Percentiles rank a stretch among this genome's conserved stretches.
These are phyloP conservation scores for Cantharis rustica DNA, from an alignment of 2,888 invertebrate species.

Conservation along the genomic window DNA sequence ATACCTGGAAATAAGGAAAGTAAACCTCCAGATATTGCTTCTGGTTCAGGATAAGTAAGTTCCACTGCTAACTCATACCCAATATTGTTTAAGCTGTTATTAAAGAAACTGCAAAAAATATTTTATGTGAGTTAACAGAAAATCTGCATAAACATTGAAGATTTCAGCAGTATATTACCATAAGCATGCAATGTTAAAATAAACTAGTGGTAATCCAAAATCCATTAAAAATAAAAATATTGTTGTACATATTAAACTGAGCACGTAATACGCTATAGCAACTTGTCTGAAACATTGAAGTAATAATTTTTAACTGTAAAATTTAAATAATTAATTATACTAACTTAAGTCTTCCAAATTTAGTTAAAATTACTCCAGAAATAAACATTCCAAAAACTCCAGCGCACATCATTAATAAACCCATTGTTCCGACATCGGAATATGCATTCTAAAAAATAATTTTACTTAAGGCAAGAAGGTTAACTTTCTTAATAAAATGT, in stretches of 20 bases:
- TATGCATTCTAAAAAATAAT: conserved; percentile 59
- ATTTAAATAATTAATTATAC: conserved; percentile 34
- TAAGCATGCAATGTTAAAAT: conserved; percentile 76
- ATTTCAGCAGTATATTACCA: conserved; percentile 67
- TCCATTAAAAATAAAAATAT: conserved; percentile 73
- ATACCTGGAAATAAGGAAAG: not conserved
- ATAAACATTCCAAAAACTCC: conserved; percentile 91
- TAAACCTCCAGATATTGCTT: not conserved
- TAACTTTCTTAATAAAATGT: not conserved
- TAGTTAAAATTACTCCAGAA: conserved; percentile 89
- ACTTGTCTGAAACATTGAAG: not conserved
- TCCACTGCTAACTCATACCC: not conserved
- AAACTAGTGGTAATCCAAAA: conserved; percentile 77
- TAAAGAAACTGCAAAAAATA: not conserved
- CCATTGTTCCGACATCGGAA: conserved; percentile 85
- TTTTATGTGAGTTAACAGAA: not conserved
- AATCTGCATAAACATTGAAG: too few relatives aligned
- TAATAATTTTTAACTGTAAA: too few relatives aligned
- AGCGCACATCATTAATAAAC: conserved; percentile 83
- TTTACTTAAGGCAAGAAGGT: not conserved
- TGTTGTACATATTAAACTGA: not conserved
- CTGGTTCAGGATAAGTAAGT: not conserved
- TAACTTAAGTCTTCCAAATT: conserved; percentile 89
- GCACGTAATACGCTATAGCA: not conserved
- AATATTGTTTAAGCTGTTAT: not conserved